phyloP scores from a whole-genome alignment of 2,113 vertebrate genomes.

The Callopanchax toddi region DNA sequence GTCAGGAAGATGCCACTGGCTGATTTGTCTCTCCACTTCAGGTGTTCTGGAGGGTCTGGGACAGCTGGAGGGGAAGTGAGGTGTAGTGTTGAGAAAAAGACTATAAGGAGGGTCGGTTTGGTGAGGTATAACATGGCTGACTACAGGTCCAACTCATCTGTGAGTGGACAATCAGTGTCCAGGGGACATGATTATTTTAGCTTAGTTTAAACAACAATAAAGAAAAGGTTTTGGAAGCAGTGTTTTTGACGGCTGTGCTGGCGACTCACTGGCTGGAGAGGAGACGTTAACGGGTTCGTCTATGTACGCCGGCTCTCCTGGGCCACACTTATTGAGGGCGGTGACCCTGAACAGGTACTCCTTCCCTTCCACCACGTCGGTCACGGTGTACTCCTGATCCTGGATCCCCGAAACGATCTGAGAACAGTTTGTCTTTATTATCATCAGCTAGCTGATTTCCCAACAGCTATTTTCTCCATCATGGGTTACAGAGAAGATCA shows the following conservation, averaged over 20 bases:
- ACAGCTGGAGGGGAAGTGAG: constrained; percentile 78
- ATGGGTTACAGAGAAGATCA: too few species aligned
- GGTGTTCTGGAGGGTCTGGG: constrained; percentile 96
- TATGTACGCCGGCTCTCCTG: constrained; percentile 93
- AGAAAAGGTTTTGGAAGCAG: too few species aligned
- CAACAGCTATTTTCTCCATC: too few species aligned
- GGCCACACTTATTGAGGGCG: constrained; percentile 96
- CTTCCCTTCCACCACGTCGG: constrained; percentile 95
- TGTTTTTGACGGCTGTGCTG: too few species aligned
- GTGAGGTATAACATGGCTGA: too few species aligned
- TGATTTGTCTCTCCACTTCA: constrained; percentile 96
- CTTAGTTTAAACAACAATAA: too few species aligned
- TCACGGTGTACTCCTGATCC: constrained; percentile 92
- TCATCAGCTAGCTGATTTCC: neutral
- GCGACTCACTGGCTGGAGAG: constrained; percentile 90
- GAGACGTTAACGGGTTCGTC: constrained; percentile 97
- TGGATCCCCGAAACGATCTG: constrained; percentile 87
- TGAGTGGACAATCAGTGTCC: too few species aligned
- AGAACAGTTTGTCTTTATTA: neutral
- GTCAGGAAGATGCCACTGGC: constrained; percentile 93
- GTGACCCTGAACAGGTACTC: constrained; percentile 95
- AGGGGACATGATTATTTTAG: too few species aligned
- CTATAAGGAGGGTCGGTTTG: neutral
- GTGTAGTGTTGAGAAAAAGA: neutral
- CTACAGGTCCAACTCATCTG: too few species aligned